phyloP scores from a whole-genome alignment of 2,888 invertebrate genomes.

The Caenorhabditis becei region DNA sequence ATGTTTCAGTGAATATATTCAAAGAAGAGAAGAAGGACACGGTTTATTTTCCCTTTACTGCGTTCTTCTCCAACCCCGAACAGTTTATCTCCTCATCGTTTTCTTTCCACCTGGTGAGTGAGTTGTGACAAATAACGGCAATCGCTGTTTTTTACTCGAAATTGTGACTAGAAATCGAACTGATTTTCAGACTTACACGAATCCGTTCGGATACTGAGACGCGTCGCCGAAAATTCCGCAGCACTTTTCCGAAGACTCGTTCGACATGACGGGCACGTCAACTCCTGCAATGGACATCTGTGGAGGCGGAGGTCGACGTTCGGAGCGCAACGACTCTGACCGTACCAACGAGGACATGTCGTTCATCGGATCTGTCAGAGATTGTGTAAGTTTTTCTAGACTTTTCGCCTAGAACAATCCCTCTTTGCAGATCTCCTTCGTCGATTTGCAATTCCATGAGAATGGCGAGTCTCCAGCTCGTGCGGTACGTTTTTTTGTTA shows the following conservation, averaged over 20 bases:
- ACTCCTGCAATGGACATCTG: constrained; percentile 43
- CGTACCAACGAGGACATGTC: constrained; percentile 44
- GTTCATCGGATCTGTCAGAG: constrained; percentile 19
- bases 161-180: too few species aligned
- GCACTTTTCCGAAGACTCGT: neutral
- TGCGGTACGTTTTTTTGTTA: constrained; percentile 4
- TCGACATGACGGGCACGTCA: constrained; percentile 24
- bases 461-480: neutral
- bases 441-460: constrained; percentile 21
- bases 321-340: constrained; percentile 48
- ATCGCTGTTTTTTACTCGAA: neutral
- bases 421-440: constrained; percentile 31
- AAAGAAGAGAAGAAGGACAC: constrained; percentile 2
- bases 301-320: constrained; percentile 26
- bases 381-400: constrained; percentile 5
- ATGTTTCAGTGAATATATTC: constrained; percentile 36
- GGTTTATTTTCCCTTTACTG: neutral
- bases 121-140: neutral
- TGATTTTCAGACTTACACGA: too few species aligned
- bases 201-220: too few species aligned
- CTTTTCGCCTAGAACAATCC: neutral
- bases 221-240: neutral
- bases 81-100: constrained; percentile 10
- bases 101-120: neutral
- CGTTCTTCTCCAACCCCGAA: neutral